Conservation (phyloP, 2,797 vertebrate species). For the Eptatretus atami region DNA sequence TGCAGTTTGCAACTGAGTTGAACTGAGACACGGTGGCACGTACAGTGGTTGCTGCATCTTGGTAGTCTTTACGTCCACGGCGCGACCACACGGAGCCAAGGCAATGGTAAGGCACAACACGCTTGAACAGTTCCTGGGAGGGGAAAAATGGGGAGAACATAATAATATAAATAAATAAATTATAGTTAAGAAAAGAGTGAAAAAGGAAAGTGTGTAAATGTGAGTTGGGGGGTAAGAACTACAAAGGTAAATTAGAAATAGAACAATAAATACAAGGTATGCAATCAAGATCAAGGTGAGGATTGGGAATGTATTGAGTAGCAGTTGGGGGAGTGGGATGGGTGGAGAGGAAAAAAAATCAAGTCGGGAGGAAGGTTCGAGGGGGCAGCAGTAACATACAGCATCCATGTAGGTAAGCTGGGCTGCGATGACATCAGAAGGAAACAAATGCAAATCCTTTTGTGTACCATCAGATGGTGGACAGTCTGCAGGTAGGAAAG, state of each 20-base stretch:
- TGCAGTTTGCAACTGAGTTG: conserved; percentile 31
- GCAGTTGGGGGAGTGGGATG: too few species aligned
- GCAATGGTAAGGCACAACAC: conserved; percentile 31
- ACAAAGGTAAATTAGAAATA: too few species aligned
- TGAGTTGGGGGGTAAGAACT: too few species aligned
- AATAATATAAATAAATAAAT: too few species aligned
- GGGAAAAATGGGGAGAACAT: background rate
- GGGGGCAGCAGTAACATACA: conserved; percentile 15
- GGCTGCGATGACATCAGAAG: conserved; percentile 20
- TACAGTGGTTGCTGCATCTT: conserved; percentile 26
- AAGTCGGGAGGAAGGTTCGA: background rate
- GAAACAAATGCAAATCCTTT: conserved; percentile 22
- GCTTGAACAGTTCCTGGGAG: conserved; percentile 26
- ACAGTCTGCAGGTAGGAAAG: too few species aligned
- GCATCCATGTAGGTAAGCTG: conserved; percentile 31
- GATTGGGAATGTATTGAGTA: too few species aligned
- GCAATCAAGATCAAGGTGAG: too few species aligned
- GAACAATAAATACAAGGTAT: too few species aligned
- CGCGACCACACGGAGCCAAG: conserved; percentile 48
- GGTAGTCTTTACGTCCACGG: conserved; percentile 31
- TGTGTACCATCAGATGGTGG: too few species aligned
- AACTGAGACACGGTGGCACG: conserved; percentile 41
- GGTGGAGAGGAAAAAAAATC: background rate
- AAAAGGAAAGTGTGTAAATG: too few species aligned
- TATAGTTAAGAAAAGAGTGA: too few species aligned